A percentile compares a stretch with the other conserved stretches of the same genome.
Conservation (phyloP, 2,797 vertebrate species). For the Petrocephalus sullivani region DNA sequence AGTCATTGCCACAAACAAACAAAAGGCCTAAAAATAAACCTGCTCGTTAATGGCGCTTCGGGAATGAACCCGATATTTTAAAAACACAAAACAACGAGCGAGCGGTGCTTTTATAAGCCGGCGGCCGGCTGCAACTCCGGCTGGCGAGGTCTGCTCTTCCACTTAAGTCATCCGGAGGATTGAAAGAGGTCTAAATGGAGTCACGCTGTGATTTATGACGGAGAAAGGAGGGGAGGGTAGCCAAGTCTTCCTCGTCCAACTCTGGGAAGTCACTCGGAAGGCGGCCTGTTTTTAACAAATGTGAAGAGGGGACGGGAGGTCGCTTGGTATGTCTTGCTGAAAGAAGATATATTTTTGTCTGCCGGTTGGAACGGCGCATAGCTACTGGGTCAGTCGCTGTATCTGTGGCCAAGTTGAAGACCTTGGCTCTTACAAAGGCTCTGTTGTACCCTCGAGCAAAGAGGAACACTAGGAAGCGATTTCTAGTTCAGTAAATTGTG, state of each 20-base stretch:
- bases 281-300: not conserved
- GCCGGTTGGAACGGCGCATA: not conserved
- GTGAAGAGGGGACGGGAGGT: not conserved
- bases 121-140: slow-evolving; percentile 41
- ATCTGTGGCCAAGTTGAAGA: not conserved
- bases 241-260: not conserved
- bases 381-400: not conserved
- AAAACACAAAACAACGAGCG: slow-evolving; percentile 6
- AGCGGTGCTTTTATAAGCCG: slow-evolving; percentile 19
- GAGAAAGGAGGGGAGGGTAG: not conserved
- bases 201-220: slow-evolving; percentile 42
- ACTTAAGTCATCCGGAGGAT: slow-evolving; percentile 45
- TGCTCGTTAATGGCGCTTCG: not conserved
- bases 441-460: not conserved
- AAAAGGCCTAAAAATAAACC: not conserved
- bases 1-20: slow-evolving; percentile 35
- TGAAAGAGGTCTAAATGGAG: slow-evolving; percentile 44
- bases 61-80: not conserved
- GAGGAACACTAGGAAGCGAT: not conserved
- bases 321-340: not conserved
- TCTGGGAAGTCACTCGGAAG: not conserved
- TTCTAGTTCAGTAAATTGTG: not conserved
- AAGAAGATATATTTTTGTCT: not conserved
- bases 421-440: not conserved
- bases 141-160: slow-evolving; percentile 39